Base-by-base conservation (phyloP, 2,888 invertebrate species). In the Andrena minutula region DNA sequence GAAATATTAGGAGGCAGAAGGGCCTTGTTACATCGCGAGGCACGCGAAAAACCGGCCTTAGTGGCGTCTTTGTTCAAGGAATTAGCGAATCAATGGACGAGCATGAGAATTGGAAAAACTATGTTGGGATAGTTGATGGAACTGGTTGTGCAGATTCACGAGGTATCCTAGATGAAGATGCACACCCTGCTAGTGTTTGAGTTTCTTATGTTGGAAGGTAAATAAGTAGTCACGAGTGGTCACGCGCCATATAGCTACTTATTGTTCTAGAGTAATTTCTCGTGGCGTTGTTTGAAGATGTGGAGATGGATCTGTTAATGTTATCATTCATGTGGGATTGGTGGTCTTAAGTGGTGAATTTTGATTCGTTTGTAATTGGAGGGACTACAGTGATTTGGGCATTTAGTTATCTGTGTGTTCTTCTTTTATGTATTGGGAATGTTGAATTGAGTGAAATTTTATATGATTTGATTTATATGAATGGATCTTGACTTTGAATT, bases 71-170 rank as follows among this genome's bases (percentile, higher is more conserved):
- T 65, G 41, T 56, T 7, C 2, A 30, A 16, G 26, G 41, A 65
- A 65, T 73, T 73, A 73, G 28, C 60, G 20, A 10, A 30, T 3
- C 5, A 49, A n/a, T n/a, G 49, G n/a, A 35, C 23, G 49, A 12
- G 23, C 56, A 56, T 65, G 73, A 58, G 30, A 65, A 74, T 74
- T 56, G 30, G 56, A 65, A 74, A 58, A 65, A 65, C 56, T 35
- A 30, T 65, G 28, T 41, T 8, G 23, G 64, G 26, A 28, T 49
- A 12, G 47, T 20, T 8, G 64, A 28, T 32, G 23, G 20, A 30
- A 61, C 30, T 23, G 26, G 10, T 73, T 1, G 2, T 35, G 12
- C 28, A 35, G 32, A 32, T 30, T 10, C 63, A 12, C 65, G 26
- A 65, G 16, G 10, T 49, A 28, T 56, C 16, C 20, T 16, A 10